Conservation (phyloP, 1,140 invertebrate species). For the Bilobella aurantiaca region DNA sequence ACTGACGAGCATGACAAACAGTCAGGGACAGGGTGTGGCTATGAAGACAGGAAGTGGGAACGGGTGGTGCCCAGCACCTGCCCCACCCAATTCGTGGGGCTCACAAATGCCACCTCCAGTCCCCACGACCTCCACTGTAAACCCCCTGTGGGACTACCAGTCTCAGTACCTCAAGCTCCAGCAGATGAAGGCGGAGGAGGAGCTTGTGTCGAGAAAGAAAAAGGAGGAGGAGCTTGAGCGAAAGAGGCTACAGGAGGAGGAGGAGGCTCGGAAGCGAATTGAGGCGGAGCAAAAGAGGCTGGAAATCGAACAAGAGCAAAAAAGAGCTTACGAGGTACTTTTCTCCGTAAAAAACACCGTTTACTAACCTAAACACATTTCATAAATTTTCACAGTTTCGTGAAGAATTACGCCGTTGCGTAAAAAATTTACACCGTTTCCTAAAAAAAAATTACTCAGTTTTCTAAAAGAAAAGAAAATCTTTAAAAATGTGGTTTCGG, state of each 20-base stretch:
- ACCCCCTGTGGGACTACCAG: conserved; percentile 29
- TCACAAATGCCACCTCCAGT: too few species aligned
- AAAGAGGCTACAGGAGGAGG: conserved; percentile 35
- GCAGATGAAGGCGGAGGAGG: conserved; percentile 12
- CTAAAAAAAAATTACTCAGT: too few species aligned
- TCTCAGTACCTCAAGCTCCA: conserved; percentile 27
- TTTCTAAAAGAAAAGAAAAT: too few species aligned
- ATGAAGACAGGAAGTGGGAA: neutral
- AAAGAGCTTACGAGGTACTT: conserved; percentile 15
- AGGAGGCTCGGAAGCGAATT: conserved; percentile 40
- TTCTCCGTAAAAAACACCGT: too few species aligned
- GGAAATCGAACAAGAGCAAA: conserved; percentile 34
- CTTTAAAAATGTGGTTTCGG: too few species aligned
- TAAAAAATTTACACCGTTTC: too few species aligned
- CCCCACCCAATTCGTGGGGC: too few species aligned
- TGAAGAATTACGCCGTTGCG: too few species aligned
- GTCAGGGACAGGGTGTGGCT: neutral
- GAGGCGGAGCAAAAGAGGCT: conserved; percentile 35
- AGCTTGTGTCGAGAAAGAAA: conserved; percentile 26
- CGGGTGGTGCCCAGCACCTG: neutral
- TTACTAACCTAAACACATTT: too few species aligned
- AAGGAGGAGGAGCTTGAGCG: conserved; percentile 35
- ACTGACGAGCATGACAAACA: conserved; percentile 27
- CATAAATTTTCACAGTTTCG: too few species aligned
- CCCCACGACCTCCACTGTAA: neutral